Conservation (phyloP, 2,113 vertebrate genomes). For the Cryptotis parvus region DNA sequence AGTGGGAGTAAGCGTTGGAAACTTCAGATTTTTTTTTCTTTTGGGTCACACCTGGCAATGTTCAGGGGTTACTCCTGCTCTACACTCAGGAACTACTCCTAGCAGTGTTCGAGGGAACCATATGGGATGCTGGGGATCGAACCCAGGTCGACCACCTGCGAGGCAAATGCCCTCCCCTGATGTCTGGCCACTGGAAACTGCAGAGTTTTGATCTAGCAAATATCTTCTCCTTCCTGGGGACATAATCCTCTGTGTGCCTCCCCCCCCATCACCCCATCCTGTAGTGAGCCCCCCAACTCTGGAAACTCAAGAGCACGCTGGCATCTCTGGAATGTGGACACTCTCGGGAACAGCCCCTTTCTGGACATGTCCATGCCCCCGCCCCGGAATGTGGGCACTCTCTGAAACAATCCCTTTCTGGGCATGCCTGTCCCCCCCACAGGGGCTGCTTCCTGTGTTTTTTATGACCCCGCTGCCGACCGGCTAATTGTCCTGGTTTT, state of each 20-base stretch:
- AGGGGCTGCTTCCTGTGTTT: slow-evolving; percentile 81
- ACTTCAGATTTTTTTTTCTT: no score
- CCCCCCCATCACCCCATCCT: neutral
- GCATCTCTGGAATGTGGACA: slow-evolving; percentile 75
- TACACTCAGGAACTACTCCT: no score
- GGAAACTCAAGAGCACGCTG: slow-evolving; percentile 48
- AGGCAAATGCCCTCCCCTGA: no score
- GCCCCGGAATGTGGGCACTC: slow-evolving; percentile 79
- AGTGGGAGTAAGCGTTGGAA: slow-evolving; percentile 22
- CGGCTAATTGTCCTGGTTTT: slow-evolving; percentile 79
- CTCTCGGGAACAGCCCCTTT: slow-evolving; percentile 82
- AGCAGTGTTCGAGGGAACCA: no score
- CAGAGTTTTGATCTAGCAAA: slow-evolving; percentile 79
- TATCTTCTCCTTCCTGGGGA: slow-evolving; percentile 66
- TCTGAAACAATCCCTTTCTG: slow-evolving; percentile 82
- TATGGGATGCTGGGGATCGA: no score
- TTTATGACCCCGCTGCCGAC: slow-evolving; percentile 72
- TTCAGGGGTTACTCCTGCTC: no score
- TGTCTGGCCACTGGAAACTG: no score
- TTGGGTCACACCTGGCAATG: no score
- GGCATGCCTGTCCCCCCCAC: slow-evolving; percentile 69
- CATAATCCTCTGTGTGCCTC: slow-evolving; percentile 50
- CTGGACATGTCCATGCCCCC: slow-evolving; percentile 73
- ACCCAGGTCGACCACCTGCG: no score
- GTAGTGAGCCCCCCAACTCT: neutral